Percentiles rank a stretch among this genome's conserved stretches.
Evolutionary conservation across 2,797 vertebrate species (phyloP).

Genomic region (Darevskia nairensis): DNA sequence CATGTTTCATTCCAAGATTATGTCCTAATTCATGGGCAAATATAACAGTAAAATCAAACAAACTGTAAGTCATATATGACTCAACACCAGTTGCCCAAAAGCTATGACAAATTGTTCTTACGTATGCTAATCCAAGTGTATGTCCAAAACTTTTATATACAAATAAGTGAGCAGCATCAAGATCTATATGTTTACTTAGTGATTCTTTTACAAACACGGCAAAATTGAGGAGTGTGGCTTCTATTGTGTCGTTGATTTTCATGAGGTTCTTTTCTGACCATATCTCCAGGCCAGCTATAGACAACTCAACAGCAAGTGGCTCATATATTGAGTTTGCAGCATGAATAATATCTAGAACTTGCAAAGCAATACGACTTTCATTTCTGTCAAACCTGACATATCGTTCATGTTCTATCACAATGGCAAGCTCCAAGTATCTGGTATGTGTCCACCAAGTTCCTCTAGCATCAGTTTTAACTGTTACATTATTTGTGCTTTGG

Average conservation of each 20-base stretch:
- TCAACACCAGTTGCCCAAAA: conserved; percentile 8
- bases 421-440: no score
- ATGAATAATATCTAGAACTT: no score
- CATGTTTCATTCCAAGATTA: conserved; percentile 17
- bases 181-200: fast-evolving
- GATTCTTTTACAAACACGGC: neutral
- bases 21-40: conserved; percentile 41
- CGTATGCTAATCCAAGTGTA: conserved; percentile 30
- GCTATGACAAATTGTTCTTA: conserved; percentile 36
- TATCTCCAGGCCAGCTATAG: no score
- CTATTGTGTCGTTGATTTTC: no score
- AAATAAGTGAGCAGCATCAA: conserved; percentile 70
- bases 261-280: no score
- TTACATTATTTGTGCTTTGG: neutral
- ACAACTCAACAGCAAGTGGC: no score
- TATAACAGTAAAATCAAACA: conserved; percentile 33
- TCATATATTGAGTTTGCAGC: no score
- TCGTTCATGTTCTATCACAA: conserved; percentile 37
- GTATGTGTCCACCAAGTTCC: no score
- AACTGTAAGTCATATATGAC: neutral
- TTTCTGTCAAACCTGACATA: conserved; percentile 33
- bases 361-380: neutral
- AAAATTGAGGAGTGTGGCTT: conserved; percentile 12
- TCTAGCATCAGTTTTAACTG: no score
- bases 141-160: neutral